phyloP scores from a whole-genome alignment of 1,140 invertebrate species.

The Mya arenaria region DNA sequence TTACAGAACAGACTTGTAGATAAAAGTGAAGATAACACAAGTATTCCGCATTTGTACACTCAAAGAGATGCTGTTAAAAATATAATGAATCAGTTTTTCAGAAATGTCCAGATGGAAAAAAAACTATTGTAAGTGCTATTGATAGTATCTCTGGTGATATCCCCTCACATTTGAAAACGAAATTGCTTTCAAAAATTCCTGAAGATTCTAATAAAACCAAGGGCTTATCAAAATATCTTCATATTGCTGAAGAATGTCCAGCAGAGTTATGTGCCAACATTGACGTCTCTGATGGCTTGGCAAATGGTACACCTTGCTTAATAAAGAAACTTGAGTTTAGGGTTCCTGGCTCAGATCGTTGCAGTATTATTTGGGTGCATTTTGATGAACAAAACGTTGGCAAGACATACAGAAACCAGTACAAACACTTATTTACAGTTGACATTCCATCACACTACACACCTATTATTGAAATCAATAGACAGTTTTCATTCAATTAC shows the following conservation, averaged over 20 bases:
- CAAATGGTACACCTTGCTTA: conserved; percentile 17
- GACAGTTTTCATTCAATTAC: neutral
- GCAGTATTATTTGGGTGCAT: conserved; percentile 16
- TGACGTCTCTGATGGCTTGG: conserved; percentile 4
- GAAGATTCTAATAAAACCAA: neutral
- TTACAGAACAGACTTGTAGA: neutral
- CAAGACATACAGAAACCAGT: neutral
- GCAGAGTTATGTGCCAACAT: conserved; percentile 17
- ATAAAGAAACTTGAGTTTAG: conserved; percentile 14
- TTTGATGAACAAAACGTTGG: neutral
- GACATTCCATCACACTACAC: neutral
- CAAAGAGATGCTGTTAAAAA: neutral
- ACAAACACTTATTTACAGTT: conserved; percentile 3
- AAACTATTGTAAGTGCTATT: neutral
- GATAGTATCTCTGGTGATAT: conserved; percentile 18
- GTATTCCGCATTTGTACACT: neutral
- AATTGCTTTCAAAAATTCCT: neutral
- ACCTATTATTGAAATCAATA: neutral
- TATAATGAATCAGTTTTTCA: neutral
- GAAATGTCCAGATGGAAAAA: neutral
- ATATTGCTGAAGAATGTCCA: neutral
- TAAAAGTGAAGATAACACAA: neutral
- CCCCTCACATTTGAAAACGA: neutral
- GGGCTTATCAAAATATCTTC: neutral
- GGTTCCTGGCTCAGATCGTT: neutral